phyloP scores from a whole-genome alignment of 2,888 invertebrate genomes.

The Eristalis arbustorum region DNA sequence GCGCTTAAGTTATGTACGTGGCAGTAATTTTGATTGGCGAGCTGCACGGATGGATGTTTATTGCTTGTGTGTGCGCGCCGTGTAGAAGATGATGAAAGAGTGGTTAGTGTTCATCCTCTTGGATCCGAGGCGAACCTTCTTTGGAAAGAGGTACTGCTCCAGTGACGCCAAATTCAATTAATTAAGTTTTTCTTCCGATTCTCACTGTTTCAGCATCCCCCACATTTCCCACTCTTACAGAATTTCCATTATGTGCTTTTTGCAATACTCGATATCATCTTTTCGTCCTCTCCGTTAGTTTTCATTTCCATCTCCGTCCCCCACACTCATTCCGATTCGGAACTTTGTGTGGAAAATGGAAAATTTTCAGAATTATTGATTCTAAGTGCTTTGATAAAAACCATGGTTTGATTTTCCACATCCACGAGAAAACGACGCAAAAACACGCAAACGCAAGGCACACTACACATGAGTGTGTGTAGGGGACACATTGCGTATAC shows the following conservation, averaged over 20 bases:
- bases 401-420: conserved; percentile 41
- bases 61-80: conserved; percentile 25
- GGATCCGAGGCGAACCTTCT: conserved; percentile 17
- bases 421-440: neutral
- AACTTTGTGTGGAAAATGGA: conserved; percentile 43
- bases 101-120: conserved; percentile 6
- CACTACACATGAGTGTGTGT: neutral
- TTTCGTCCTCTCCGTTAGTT: neutral
- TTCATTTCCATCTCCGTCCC: neutral
- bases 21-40: conserved; percentile 63
- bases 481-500: neutral
- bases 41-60: conserved; percentile 22
- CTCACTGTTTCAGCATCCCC: conserved; percentile 1
- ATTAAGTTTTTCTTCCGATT: conserved; percentile 55
- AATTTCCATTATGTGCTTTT: conserved; percentile 39
- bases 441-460: conserved; percentile 38
- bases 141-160: conserved; percentile 20
- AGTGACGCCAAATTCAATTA: conserved; percentile 57
- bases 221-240: neutral
- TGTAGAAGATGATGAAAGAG: conserved; percentile 9
- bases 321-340: neutral
- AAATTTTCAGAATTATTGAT: conserved; percentile 64
- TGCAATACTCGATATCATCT: conserved; percentile 34
- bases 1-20: conserved; percentile 37
- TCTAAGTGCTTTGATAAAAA: conserved; percentile 63